Conservation (phyloP, 2,888 invertebrate genomes). For the Pollenia griseotomentosa region DNA sequence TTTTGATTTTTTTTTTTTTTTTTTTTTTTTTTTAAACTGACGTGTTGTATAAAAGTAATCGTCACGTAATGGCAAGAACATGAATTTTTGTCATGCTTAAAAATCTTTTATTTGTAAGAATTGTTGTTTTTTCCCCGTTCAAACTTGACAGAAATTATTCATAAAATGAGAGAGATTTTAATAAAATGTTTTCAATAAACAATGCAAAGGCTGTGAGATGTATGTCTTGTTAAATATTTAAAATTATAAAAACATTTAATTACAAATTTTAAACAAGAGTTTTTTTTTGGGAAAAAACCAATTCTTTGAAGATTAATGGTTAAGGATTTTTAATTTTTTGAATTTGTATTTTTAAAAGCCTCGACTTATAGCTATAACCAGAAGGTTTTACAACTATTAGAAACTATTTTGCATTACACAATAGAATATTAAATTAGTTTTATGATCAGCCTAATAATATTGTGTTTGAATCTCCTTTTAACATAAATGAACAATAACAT, state of each 20-base stretch:
- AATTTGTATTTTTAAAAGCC: too few relatives aligned
- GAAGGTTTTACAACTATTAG: too few relatives aligned
- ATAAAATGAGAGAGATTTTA: conserved; percentile 52
- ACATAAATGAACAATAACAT: too few relatives aligned
- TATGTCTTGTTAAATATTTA: not conserved
- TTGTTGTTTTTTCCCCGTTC: conserved; percentile 39
- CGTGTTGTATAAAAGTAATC: conserved; percentile 71
- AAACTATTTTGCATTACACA: too few relatives aligned
- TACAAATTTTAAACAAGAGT: not conserved
- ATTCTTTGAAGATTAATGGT: too few relatives aligned
- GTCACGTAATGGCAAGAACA: conserved; percentile 74
- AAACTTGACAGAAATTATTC: conserved; percentile 68
- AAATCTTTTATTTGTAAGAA: conserved; percentile 55
- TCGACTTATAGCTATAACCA: too few relatives aligned
- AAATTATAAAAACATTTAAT: conserved; percentile 21
- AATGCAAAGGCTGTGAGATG: not conserved
- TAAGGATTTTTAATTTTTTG: too few relatives aligned
- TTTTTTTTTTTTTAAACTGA: not conserved
- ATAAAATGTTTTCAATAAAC: not conserved
- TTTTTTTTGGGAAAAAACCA: too few relatives aligned
- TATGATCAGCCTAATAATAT: too few relatives aligned
- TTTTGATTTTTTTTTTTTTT: too few relatives aligned
- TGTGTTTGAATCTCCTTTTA: too few relatives aligned
- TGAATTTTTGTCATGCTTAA: conserved; percentile 74
- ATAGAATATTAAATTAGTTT: too few relatives aligned